A percentile compares a stretch with the other conserved stretches of the same genome.
These are phyloP conservation scores for Brenthis ino DNA, from an alignment of 2,888 invertebrate species.

Conservation along the genomic window DNA sequence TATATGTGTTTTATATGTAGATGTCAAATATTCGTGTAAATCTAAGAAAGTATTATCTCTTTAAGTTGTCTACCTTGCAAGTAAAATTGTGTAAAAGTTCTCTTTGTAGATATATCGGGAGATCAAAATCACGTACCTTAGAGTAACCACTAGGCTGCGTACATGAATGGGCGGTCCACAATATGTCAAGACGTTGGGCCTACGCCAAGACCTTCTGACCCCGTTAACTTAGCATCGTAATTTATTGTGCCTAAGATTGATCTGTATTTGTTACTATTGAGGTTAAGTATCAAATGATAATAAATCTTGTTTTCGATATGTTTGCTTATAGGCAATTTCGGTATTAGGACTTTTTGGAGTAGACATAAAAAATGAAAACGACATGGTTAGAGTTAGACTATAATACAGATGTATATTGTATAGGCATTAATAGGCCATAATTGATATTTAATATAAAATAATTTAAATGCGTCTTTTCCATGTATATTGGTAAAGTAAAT, in stretches of 20 bases:
- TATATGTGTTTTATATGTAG: too few species aligned
- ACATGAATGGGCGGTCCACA: constrained; percentile 22
- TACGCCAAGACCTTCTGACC: constrained; percentile 31
- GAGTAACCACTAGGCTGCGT: constrained; percentile 16
- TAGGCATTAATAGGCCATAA: too few species aligned
- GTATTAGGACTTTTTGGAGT: neutral
- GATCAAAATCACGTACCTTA: constrained; percentile 4
- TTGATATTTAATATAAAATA: too few species aligned
- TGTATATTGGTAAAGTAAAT: too few species aligned
- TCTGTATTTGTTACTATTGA: constrained; percentile 18
- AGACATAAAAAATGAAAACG: neutral
- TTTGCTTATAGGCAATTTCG: neutral
- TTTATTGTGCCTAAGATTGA: constrained; percentile 29
- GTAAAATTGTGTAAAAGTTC: neutral
- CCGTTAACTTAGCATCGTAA: constrained; percentile 29
- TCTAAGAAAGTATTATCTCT: too few species aligned
- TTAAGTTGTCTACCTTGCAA: too few species aligned
- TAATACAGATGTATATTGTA: neutral
- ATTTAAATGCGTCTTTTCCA: too few species aligned
- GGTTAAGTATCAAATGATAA: constrained; percentile 3
- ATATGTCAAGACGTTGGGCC: constrained; percentile 33
- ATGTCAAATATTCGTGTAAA: too few species aligned
- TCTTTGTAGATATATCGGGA: neutral
- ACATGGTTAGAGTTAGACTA: neutral
- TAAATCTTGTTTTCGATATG: neutral